These are phyloP conservation scores for Pseudochirops cupreus DNA, from an alignment of 2,797 vertebrate genomes.

Conservation along the genomic window DNA sequence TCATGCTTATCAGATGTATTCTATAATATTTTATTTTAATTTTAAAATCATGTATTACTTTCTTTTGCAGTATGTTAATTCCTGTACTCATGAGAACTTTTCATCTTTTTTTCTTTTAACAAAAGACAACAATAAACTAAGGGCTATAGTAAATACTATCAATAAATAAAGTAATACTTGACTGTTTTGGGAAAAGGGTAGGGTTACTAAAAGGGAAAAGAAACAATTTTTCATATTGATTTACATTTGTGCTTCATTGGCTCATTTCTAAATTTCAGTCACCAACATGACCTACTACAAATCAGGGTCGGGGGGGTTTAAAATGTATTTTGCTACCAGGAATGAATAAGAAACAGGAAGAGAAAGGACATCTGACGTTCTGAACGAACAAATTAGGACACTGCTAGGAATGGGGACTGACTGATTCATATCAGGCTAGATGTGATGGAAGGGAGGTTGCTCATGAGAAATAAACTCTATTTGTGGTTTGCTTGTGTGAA, in stretches of 20 bases:
- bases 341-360: slow-evolving; percentile 69
- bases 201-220: neutral
- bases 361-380: slow-evolving; percentile 58
- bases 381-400: slow-evolving; percentile 62
- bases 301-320: slow-evolving; percentile 38
- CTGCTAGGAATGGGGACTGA: slow-evolving; percentile 46
- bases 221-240: neutral
- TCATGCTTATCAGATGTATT: neutral
- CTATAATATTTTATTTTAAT: slow-evolving; percentile 19
- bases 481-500: slow-evolving; percentile 74
- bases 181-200: neutral
- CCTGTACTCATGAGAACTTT: slow-evolving; percentile 39
- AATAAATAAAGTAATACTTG: neutral
- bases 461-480: slow-evolving; percentile 71
- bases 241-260: neutral
- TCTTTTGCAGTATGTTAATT: slow-evolving; percentile 25
- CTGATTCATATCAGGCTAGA: slow-evolving; percentile 60
- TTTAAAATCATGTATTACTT: slow-evolving; percentile 16
- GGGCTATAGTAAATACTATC: neutral
- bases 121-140: slow-evolving; percentile 5
- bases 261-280: slow-evolving; percentile 47
- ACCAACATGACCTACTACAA: slow-evolving; percentile 5
- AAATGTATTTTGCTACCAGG: slow-evolving; percentile 42
- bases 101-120: neutral
- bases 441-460: slow-evolving; percentile 52